phyloP scores from a whole-genome alignment of 2,113 vertebrate genomes.

The Anarrhichthys ocellatus region DNA sequence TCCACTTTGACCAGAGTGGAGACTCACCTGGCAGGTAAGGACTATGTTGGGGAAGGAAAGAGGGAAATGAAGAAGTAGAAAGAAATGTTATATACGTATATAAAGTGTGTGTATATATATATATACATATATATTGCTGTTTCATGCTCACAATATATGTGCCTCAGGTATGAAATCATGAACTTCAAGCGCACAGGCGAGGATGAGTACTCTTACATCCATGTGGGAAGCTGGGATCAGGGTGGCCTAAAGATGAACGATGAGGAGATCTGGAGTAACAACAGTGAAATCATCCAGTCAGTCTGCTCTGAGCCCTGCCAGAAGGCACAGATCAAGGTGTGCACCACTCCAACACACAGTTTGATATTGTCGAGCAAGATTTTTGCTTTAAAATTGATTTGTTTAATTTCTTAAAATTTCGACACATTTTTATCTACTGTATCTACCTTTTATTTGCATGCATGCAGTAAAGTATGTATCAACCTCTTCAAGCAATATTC shows the following conservation, averaged over 20 bases:
- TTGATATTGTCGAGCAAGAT: not conserved
- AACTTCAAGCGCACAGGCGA: conserved; percentile 96
- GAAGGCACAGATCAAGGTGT: conserved; percentile 98
- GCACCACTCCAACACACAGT: not conserved
- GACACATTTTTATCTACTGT: not conserved
- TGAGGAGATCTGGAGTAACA: conserved; percentile 95
- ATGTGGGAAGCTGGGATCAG: conserved; percentile 98
- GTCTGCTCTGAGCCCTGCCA: conserved; percentile 97
- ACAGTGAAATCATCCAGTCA: conserved; percentile 90
- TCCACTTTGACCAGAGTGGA: conserved; percentile 96
- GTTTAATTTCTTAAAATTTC: not conserved
- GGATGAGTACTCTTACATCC: conserved; percentile 94
- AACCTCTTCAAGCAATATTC: not conserved
- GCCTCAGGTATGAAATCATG: conserved; percentile 98
- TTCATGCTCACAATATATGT: conserved; percentile 13
- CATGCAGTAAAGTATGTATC: not conserved
- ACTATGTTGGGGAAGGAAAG: no score
- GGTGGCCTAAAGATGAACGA: conserved; percentile 96
- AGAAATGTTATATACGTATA: not conserved
- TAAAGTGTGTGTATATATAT: no score
- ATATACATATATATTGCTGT: not conserved
- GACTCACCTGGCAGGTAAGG: conserved; percentile 96
- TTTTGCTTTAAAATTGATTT: not conserved
- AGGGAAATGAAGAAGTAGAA: not conserved
- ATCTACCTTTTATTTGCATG: not conserved